These are phyloP conservation scores for Acleris literana DNA, from an alignment of 2,888 invertebrate genomes.

Conservation along the genomic window DNA sequence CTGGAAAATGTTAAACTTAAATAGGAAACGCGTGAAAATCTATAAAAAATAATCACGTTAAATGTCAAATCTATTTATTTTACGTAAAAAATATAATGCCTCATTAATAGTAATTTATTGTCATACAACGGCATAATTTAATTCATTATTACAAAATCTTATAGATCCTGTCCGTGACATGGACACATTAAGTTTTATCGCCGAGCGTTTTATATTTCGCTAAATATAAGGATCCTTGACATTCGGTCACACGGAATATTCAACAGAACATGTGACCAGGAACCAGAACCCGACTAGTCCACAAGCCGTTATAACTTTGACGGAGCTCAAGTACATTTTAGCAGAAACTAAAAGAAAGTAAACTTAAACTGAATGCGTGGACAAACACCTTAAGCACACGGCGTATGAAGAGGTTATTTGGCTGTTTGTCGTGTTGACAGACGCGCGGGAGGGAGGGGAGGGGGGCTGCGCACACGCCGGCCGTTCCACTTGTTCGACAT, in stretches of 20 bases:
- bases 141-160: conserved; percentile 34
- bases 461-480: conserved; percentile 14
- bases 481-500: conserved; percentile 26
- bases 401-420: conserved; percentile 28
- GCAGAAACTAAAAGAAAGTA: conserved; percentile 52
- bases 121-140: conserved; percentile 30
- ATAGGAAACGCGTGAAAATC: conserved; percentile 12
- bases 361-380: conserved; percentile 48
- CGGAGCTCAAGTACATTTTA: conserved; percentile 43
- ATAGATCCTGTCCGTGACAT: conserved; percentile 29
- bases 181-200: conserved; percentile 35
- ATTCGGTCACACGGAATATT: conserved; percentile 33
- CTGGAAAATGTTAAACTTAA: background rate
- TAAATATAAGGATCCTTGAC: conserved; percentile 33
- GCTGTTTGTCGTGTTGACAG: conserved; percentile 24
- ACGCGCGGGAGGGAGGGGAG: conserved; percentile 6
- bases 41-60: conserved; percentile 15
- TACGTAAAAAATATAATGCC: conserved; percentile 19
- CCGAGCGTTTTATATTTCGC: conserved; percentile 30
- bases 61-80: conserved; percentile 16
- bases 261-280: conserved; percentile 4
- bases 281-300: conserved; percentile 37
- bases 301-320: conserved; percentile 43
- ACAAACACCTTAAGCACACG: conserved; percentile 47
- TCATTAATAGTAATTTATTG: conserved; percentile 36